Conservation (phyloP, 30 jellyfish, hydroid and myxozoan genomes). For the Catostylus mosaicus region DNA sequence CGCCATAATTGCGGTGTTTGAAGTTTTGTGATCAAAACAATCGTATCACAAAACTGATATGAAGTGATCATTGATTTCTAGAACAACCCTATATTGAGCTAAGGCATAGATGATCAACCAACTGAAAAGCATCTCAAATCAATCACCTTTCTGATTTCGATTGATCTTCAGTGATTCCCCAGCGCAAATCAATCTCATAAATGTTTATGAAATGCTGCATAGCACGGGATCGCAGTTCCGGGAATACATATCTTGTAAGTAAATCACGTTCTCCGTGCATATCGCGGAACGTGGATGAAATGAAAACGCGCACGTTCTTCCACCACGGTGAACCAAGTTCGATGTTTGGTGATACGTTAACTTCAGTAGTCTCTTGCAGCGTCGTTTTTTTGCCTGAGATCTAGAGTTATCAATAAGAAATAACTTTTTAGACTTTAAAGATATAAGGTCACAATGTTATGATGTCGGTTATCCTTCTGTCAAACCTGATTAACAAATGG, state of each 20-base stretch:
- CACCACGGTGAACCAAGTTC: conserved; percentile 73
- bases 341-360: conserved; percentile 18
- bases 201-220: conserved; percentile 76
- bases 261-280: conserved; percentile 99
- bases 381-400: conserved; percentile 19
- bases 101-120: too few relatives aligned
- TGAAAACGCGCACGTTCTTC: conserved; percentile 87
- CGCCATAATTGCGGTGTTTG: too few relatives aligned
- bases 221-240: conserved; percentile 89
- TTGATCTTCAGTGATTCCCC: conserved; percentile 97
- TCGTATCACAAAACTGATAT: too few relatives aligned
- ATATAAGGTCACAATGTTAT: too few relatives aligned
- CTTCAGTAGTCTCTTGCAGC: not conserved
- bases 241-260: conserved; percentile 87
- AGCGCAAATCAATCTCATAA: conserved; percentile 92
- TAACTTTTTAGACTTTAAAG: not conserved
- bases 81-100: not conserved
- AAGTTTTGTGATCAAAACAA: too few relatives aligned
- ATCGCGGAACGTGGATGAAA: conserved; percentile 94
- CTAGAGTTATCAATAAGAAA: not conserved
- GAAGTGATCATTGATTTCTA: too few relatives aligned
- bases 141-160: conserved; percentile 81
- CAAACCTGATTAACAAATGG: too few relatives aligned
- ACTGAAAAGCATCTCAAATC: too few relatives aligned
- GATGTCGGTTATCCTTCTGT: too few relatives aligned